Evolutionary conservation across 2,113 vertebrate species (phyloP), one percentile per base, ranked within the genome.

Genomic region (Eulemur rufifrons): DNA sequence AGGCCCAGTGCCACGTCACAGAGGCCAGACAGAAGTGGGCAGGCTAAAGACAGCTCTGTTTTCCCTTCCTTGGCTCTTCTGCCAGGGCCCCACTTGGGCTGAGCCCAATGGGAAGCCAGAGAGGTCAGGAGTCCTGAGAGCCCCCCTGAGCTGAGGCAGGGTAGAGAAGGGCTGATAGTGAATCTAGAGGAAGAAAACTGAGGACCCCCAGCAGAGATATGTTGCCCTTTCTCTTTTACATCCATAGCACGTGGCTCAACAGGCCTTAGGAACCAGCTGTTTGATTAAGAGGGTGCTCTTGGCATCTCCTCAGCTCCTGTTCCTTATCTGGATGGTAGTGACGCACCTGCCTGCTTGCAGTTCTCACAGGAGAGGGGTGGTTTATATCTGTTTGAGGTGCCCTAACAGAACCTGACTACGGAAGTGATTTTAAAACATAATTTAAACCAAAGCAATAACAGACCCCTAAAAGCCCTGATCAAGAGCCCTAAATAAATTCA

Each of bases 401-500:
- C 69, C 74, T 96, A 69, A 69, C 86, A 97, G 68, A 95, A 91
- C 7, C 83, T 63, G 56, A 83, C 34, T 11, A 15, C 9, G 17
- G 56, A 52, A 80, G 89, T 80, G 68, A 93, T 86, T 95, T 96
- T 45, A 78, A 93, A 81, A 80, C 64, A 89, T 93, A 64, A 96
- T 97, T 95, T 87, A 92, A 95, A 50, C 42, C 32, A 56, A 74
- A 97, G 86, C 76, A 95, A 42, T 95, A 95, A 45, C 29, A 80
- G 88, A 86, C 23, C 5, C n/a, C 80, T 92, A 83, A 97, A 90
- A 97, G 11, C 88, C 21, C 17, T 23, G 17, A 76, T 95, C 77
- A 95, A 92, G 92, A 86, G 85, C 52, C 94, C 82, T 15, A 95
- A 96, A 97, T 96, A 76, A 95, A 97, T 86, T 92, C 74, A 59